Percentiles rank a stretch among this genome's conserved stretches.
Conservation (phyloP, 1,140 invertebrate genomes). For the Drosophila albomicans region DNA sequence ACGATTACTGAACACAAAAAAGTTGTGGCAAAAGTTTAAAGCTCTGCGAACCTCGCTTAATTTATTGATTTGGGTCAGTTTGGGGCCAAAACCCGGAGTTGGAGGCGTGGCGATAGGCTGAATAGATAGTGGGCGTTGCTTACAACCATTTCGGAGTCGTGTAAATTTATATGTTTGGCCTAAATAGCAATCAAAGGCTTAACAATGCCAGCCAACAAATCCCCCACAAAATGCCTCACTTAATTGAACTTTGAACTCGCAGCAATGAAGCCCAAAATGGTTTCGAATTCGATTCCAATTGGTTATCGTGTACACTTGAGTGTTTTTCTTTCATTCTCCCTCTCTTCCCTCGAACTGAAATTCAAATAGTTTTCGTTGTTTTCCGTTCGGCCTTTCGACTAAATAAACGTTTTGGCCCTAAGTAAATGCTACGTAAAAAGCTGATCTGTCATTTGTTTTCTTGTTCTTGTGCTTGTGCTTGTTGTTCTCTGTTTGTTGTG, state of each 20-base stretch:
- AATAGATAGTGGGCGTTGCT: conserved; percentile 21
- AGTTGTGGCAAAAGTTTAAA: conserved; percentile 56
- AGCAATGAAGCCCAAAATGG: neutral
- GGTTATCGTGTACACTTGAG: neutral
- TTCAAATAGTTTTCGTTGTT: conserved; percentile 55
- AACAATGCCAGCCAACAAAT: conserved; percentile 58
- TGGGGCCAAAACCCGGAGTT: conserved; percentile 35
- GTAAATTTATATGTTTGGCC: conserved; percentile 75
- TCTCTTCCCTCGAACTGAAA: conserved; percentile 24
- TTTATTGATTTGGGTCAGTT: conserved; percentile 68
- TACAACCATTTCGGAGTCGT: conserved; percentile 19
- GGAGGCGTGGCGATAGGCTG: too few relatives aligned
- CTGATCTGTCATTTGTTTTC: conserved; percentile 49
- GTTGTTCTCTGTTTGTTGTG: conserved; percentile 31
- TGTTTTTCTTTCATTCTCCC: too few relatives aligned
- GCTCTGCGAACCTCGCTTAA: conserved; percentile 42
- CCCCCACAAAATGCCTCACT: conserved; percentile 57
- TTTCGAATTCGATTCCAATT: conserved; percentile 25
- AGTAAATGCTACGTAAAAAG: conserved; percentile 60
- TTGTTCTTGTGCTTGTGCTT: conserved; percentile 20
- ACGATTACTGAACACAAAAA: conserved; percentile 29
- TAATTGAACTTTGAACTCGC: conserved; percentile 77
- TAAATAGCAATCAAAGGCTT: conserved; percentile 74
- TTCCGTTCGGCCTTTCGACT: conserved; percentile 15
- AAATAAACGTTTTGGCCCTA: conserved; percentile 62